phyloP scores from a whole-genome alignment of 2,113 vertebrate species.

The Dinomys branickii region DNA sequence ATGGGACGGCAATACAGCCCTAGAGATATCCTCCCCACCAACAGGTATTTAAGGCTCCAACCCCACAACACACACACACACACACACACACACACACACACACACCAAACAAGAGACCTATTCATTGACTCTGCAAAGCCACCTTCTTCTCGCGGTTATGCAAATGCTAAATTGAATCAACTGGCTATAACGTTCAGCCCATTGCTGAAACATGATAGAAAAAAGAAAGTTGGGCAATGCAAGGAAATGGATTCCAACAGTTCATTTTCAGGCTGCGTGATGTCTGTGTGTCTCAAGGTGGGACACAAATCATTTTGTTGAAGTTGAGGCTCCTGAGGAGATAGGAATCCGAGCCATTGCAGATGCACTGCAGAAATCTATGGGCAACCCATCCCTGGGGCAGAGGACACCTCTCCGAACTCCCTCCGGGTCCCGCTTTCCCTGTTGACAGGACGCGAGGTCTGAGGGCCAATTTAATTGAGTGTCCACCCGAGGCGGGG shows the following conservation, averaged over 20 bases:
- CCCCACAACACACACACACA: neutral
- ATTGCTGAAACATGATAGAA: conserved; percentile 74
- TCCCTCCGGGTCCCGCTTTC: neutral
- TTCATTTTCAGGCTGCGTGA: conserved; percentile 48
- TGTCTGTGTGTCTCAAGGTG: conserved; percentile 69
- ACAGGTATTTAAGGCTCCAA: conserved; percentile 9
- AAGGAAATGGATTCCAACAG: conserved; percentile 80
- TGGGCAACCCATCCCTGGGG: neutral
- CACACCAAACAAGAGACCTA: conserved; percentile 76
- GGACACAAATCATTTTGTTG: conserved; percentile 69
- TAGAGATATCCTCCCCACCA: neutral
- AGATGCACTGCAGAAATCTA: neutral
- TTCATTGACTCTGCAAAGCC: conserved; percentile 69
- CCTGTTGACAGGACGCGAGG: neutral
- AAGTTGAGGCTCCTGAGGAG: conserved; percentile 46
- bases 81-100: conserved; percentile 11
- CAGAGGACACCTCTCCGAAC: neutral
- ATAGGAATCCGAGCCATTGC: conserved; percentile 49
- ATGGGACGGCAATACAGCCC: neutral
- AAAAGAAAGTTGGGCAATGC: conserved; percentile 66
- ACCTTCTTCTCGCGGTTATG: conserved; percentile 75
- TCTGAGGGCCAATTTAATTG: conserved; percentile 1
- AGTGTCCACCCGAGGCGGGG: neutral
- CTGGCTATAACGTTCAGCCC: conserved; percentile 49
- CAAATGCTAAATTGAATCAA: conserved; percentile 80